Base-by-base conservation (phyloP, 1,140 invertebrate species). In the Colletes gigas region DNA sequence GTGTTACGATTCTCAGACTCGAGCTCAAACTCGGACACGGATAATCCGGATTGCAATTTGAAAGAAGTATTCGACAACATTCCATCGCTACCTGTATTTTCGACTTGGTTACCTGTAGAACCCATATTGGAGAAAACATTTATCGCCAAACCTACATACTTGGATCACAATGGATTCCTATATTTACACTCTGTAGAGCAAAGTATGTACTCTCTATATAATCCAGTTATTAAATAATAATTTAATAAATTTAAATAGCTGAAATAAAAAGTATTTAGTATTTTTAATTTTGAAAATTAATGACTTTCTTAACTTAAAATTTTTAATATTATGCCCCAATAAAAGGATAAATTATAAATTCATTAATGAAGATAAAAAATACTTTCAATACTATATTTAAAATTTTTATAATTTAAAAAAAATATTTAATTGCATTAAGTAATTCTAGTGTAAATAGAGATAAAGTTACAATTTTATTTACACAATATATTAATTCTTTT, bases 151-250 rank as follows among this genome's bases (percentile, higher is more conserved):
- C 87, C 92, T 19, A 95, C 95, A 6, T 94, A 95, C 79, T 93
- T 96, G 1, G 95, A 95, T 85, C 89, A 94, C 47, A 88, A 95
- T 30, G 94, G 94, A 21, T 82, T 90, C 8, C 90, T 96, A 41
- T 96, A 95, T 85, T 75, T 96, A 4, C 94, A 94, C 79, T 71
- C 86, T 39, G 65, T 50, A 14, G 54, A 80, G 7, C 8, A 77
- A 12, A 75, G 88, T 90, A 84, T 21, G 77, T 60, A 30, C 30
- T 30, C 30, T 30, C 30, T 0, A 30, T 30, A 30, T 30, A 30
- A 30, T 30, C 2, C 30, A 30, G 30, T 30, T 30, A 30, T 30
- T 30, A 30, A 30, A 1, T 30, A 30, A 30, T 30, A 30, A 30
- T 30, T 30, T 30, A 30, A 30, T 30, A 30, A 30, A 30, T 30